A percentile compares a stretch with the other conserved stretches of the same genome.
These are phyloP conservation scores for Alectoris magna DNA, from an alignment of 2,797 vertebrate species.

Conservation along the genomic window DNA sequence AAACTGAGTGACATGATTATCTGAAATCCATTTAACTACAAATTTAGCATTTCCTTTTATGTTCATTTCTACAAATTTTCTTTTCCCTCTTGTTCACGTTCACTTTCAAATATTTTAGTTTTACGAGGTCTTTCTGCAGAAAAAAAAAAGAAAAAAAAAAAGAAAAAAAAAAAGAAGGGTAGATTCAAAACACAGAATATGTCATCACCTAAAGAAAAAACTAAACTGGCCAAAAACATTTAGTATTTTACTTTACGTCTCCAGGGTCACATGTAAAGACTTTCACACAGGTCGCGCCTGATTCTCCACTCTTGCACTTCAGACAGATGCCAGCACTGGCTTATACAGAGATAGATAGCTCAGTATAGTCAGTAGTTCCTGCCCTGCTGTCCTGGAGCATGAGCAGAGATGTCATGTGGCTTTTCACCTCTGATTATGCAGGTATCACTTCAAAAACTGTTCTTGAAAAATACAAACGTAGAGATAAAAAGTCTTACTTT, in stretches of 20 bases:
- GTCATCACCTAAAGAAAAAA: neutral
- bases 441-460: neutral
- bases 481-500: neutral
- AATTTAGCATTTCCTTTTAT: conserved; percentile 49
- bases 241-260: neutral
- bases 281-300: neutral
- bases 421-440: neutral
- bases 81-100: conserved; percentile 11
- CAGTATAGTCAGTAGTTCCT: neutral
- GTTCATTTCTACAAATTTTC: neutral
- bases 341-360: neutral
- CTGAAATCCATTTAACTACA: conserved; percentile 52
- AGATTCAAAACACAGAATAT: conserved; percentile 15
- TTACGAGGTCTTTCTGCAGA: neutral
- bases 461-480: neutral
- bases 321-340: neutral
- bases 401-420: neutral
- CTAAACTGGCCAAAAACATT: neutral
- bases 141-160: accelerated
- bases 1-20: conserved; percentile 44
- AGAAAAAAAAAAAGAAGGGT: accelerated
- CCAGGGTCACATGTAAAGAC: neutral
- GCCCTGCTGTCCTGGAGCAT: neutral
- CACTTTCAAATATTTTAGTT: neutral
- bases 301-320: neutral